These are phyloP conservation scores for Xiphophorus couchianus DNA, from an alignment of 2,113 vertebrate genomes.

Conservation along the genomic window DNA sequence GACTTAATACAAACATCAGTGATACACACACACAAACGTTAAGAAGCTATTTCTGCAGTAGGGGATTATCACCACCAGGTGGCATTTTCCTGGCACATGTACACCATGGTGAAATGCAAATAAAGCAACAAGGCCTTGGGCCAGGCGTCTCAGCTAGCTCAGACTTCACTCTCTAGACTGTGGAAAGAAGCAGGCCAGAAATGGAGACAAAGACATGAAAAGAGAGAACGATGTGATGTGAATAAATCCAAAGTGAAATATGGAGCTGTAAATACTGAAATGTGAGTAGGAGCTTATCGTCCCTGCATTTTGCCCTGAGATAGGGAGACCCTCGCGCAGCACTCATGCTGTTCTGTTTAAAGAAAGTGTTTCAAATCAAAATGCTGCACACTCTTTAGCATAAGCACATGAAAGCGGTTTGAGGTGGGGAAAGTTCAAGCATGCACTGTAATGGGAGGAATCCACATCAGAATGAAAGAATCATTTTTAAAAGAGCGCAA, in stretches of 20 bases:
- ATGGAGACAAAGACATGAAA: slow-evolving; percentile 68
- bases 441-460: slow-evolving; percentile 7
- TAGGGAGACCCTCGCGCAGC: slow-evolving; percentile 43
- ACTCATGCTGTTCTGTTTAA: slow-evolving; percentile 27
- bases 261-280: slow-evolving; percentile 55
- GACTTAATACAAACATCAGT: slow-evolving; percentile 43
- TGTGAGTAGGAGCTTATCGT: slow-evolving; percentile 57
- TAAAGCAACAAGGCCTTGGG: slow-evolving; percentile 75
- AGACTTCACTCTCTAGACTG: slow-evolving; percentile 70
- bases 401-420: slow-evolving; percentile 22
- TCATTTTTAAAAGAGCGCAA: slow-evolving; percentile 8
- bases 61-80: slow-evolving; percentile 62
- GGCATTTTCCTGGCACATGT: slow-evolving; percentile 71
- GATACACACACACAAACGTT: slow-evolving; percentile 24
- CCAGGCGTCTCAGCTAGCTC: slow-evolving; percentile 70
- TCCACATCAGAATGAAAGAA: slow-evolving; percentile 2
- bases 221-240: slow-evolving; percentile 59
- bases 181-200: slow-evolving; percentile 60
- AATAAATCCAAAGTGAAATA: slow-evolving; percentile 68
- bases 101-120: slow-evolving; percentile 72
- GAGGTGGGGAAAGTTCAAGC: slow-evolving; percentile 8
- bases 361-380: slow-evolving; percentile 49
- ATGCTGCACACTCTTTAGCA: slow-evolving; percentile 21
- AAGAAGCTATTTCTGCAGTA: slow-evolving; percentile 34
- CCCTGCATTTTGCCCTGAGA: slow-evolving; percentile 55